Evolutionary conservation across 2,113 vertebrate genomes (phyloP).

Genomic region (Struthio camelus): DNA sequence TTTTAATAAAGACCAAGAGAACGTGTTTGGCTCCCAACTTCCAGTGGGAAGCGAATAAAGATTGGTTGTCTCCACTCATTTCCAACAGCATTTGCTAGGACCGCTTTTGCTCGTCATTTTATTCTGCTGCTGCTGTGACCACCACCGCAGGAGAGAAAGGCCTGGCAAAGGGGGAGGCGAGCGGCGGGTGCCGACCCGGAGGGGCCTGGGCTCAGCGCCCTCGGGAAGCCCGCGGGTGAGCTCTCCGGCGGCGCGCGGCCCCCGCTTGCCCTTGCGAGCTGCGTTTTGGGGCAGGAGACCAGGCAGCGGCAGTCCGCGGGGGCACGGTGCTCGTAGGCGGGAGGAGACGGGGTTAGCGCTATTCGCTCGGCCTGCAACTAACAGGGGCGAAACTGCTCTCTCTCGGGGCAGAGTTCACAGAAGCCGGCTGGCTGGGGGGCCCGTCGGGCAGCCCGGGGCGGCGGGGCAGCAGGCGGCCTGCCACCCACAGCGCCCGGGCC

Average conservation of each 20-base stretch:
- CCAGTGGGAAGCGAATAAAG: neutral
- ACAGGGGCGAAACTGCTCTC: neutral
- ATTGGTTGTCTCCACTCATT: neutral
- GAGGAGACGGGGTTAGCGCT: neutral
- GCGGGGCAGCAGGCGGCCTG: neutral
- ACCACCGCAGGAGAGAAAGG: too few species aligned
- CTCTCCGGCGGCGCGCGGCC: too few species aligned
- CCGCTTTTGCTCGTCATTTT: neutral
- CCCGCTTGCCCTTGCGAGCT: accelerated
- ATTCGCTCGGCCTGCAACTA: neutral
- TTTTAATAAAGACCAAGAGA: neutral
- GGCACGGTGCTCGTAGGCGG: neutral
- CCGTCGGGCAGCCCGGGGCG: neutral
- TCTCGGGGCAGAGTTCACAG: neutral
- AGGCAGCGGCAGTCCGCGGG: neutral
- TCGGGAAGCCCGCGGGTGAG: too few species aligned
- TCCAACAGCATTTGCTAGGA: neutral
- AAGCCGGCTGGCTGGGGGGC: too few species aligned
- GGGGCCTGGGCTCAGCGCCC: too few species aligned
- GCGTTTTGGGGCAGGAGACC: neutral
- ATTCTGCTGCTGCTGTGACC: too few species aligned
- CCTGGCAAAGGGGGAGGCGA: too few species aligned
- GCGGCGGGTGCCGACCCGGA: too few species aligned
- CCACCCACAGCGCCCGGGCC: too few species aligned
- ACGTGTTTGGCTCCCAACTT: neutral